Percentiles rank a stretch among this genome's conserved stretches.
phyloP scores from a whole-genome alignment of 2,113 vertebrate species.

The Actenoides hombroni region DNA sequence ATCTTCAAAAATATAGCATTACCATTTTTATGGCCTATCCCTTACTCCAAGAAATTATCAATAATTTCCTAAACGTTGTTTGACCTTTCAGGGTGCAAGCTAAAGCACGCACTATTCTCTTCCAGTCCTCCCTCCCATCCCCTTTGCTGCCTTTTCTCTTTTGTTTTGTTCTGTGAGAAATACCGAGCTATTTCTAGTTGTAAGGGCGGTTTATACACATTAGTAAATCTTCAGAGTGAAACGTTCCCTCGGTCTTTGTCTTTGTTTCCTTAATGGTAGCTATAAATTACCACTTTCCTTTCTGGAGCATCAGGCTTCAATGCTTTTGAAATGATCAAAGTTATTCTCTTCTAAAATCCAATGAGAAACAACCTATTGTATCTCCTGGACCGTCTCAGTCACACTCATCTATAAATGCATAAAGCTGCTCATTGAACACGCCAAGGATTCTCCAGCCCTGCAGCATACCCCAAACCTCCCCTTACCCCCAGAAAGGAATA shows the following conservation, averaged over 20 bases:
- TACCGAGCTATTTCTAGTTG: constrained; percentile 48
- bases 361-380: constrained; percentile 71
- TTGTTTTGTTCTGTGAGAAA: constrained; percentile 68
- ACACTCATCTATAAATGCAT: constrained; percentile 62
- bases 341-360: constrained; percentile 75
- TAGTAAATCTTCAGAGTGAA: constrained; percentile 76
- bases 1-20: fast-evolving
- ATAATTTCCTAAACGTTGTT: background rate
- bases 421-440: constrained; percentile 62
- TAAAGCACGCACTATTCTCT: background rate
- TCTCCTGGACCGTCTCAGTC: constrained; percentile 27
- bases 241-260: constrained; percentile 41
- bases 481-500: background rate
- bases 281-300: constrained; percentile 77
- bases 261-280: constrained; percentile 71
- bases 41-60: background rate
- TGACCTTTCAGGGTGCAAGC: background rate
- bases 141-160: constrained; percentile 3
- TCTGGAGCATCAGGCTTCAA: constrained; percentile 73
- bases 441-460: background rate
- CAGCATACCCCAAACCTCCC: background rate
- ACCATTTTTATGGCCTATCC: background rate
- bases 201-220: constrained; percentile 71
- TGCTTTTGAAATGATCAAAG: constrained; percentile 81
- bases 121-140: background rate